Evolutionary conservation across 2,888 invertebrate genomes (phyloP).

Genomic region (Mechanitis mazaeus): DNA sequence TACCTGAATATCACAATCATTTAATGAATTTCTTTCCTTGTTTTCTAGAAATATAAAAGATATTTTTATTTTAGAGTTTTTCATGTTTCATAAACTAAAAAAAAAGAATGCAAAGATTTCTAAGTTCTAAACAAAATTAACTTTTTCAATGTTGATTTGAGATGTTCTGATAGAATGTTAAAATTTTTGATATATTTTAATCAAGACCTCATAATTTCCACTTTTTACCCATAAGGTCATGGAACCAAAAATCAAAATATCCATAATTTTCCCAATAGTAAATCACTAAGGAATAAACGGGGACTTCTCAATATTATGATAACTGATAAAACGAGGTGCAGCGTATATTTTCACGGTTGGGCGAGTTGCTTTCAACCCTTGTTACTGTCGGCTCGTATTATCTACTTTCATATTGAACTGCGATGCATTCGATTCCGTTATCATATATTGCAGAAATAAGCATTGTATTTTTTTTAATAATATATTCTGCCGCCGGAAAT

Average conservation of each 20-base stretch:
- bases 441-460: conserved; percentile 15
- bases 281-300: conserved; percentile 12
- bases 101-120: too few relatives aligned
- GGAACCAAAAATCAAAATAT: conserved; percentile 3
- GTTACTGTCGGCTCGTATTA: conserved; percentile 67
- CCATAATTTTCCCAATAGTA: conserved; percentile 2
- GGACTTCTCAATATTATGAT: conserved; percentile 48
- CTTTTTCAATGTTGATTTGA: too few relatives aligned
- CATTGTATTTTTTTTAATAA: conserved; percentile 6
- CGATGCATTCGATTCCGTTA: conserved; percentile 24
- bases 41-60: too few relatives aligned
- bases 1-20: too few relatives aligned
- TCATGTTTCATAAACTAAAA: too few relatives aligned
- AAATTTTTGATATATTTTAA: background rate
- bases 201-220: background rate
- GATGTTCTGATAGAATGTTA: too few relatives aligned
- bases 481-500: background rate
- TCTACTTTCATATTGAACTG: conserved; percentile 63
- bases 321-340: conserved; percentile 53
- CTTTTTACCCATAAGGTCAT: background rate
- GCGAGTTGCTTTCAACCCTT: conserved; percentile 59
- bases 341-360: conserved; percentile 61
- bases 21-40: too few relatives aligned
- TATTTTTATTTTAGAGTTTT: too few relatives aligned
- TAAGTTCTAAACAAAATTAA: too few relatives aligned